Evolutionary conservation across 30 jellyfish, hydroid and myxozoan species (phyloP).

Genomic region (Calvadosia cruxmelitensis): DNA sequence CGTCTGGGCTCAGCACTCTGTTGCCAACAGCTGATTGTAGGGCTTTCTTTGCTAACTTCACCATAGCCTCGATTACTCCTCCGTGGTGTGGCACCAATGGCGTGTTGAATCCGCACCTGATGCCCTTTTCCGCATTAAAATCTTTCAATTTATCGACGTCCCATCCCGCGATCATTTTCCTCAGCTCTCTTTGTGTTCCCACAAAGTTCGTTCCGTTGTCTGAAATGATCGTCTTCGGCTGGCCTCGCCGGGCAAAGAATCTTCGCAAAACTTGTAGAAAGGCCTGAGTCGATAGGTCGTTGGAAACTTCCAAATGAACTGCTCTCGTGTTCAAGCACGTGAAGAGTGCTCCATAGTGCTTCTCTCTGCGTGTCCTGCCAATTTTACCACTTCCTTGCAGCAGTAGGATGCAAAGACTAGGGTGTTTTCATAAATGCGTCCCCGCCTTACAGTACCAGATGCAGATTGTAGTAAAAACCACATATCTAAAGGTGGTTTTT

Average conservation of each 20-base stretch:
- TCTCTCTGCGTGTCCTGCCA: conserved; percentile 17
- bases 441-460: not conserved
- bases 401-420: not conserved
- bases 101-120: conserved; percentile 44
- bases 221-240: conserved; percentile 34
- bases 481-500: not conserved
- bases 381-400: not conserved
- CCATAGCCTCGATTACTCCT: conserved; percentile 56
- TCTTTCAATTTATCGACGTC: conserved; percentile 23
- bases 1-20: conserved; percentile 29
- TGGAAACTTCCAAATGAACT: conserved; percentile 38
- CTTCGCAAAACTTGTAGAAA: conserved; percentile 47
- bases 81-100: conserved; percentile 53
- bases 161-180: conserved; percentile 31
- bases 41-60: conserved; percentile 37
- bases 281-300: conserved; percentile 42
- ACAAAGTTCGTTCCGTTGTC: conserved; percentile 55
- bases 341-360: conserved; percentile 41
- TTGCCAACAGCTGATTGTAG: too few species aligned
- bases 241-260: conserved; percentile 49
- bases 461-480: conserved; percentile 10
- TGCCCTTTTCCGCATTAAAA: conserved; percentile 35
- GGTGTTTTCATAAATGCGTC: conserved; percentile 6
- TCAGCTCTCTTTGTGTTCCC: conserved; percentile 33
- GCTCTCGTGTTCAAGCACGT: conserved; percentile 58